Evolutionary conservation across 2,888 invertebrate species (phyloP).

Genomic region (Eristalis pertinax): DNA sequence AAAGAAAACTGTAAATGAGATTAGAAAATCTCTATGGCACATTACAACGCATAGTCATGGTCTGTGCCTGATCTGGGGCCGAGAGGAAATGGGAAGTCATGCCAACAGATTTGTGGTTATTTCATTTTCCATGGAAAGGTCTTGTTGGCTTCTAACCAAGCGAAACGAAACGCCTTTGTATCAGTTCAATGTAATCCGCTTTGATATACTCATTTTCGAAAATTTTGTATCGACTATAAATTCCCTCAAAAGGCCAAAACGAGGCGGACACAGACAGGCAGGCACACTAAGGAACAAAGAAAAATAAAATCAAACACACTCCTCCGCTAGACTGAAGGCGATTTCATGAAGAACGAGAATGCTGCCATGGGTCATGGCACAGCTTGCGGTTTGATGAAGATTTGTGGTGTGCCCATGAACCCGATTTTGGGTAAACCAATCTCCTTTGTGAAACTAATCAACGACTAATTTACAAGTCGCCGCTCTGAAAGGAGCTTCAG

Average conservation of each 20-base stretch:
- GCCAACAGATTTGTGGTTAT: constrained; percentile 60
- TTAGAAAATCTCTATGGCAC: constrained; percentile 51
- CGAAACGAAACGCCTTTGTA: constrained; percentile 35
- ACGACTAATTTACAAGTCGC: constrained; percentile 26
- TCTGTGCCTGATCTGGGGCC: not conserved
- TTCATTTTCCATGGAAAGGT: constrained; percentile 26
- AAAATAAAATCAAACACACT: constrained; percentile 5
- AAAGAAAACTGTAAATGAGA: constrained; percentile 64
- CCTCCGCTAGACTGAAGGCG: not conserved
- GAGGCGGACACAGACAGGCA: not conserved
- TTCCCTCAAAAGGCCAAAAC: constrained; percentile 14
- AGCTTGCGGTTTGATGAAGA: constrained; percentile 40
- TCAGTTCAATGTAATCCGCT: constrained; percentile 56
- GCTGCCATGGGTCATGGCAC: constrained; percentile 10
- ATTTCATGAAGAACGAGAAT: not conserved
- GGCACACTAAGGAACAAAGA: not conserved
- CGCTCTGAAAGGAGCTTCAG: constrained; percentile 6
- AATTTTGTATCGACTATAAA: constrained; percentile 44
- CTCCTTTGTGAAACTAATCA: constrained; percentile 12
- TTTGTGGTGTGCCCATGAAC: constrained; percentile 41
- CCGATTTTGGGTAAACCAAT: constrained; percentile 25
- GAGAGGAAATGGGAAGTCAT: constrained; percentile 15
- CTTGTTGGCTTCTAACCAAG: constrained; percentile 35
- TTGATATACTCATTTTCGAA: constrained; percentile 48
- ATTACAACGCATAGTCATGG: constrained; percentile 20